Evolutionary conservation across 1,140 invertebrate genomes (phyloP).

Genomic region (Brachionus rotundiformis): DNA sequence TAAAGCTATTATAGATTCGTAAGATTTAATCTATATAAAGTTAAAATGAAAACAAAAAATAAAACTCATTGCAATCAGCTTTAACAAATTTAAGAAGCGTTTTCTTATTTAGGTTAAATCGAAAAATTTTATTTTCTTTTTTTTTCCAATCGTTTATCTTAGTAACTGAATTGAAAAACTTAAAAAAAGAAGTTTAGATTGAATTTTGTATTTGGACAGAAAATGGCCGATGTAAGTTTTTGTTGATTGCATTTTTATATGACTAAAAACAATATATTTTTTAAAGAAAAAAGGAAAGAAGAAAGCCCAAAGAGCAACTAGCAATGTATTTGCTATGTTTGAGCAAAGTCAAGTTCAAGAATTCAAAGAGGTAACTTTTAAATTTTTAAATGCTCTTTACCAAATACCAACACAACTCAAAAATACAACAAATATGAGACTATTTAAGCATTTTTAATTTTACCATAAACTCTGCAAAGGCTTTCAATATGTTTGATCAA

Average conservation of each 20-base stretch:
- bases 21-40: background rate
- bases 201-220: background rate
- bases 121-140: too few relatives aligned
- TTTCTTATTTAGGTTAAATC: too few relatives aligned
- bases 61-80: background rate
- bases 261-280: background rate
- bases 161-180: background rate
- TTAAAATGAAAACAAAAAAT: background rate
- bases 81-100: background rate
- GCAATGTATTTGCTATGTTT: constrained; percentile 62
- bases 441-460: too few relatives aligned
- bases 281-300: constrained; percentile 52
- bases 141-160: background rate
- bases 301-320: constrained; percentile 59
- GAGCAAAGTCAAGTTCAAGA: constrained; percentile 67
- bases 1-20: background rate
- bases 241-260: too few relatives aligned
- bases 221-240: constrained; percentile 33
- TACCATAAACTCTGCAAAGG: constrained; percentile 12
- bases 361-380: constrained; percentile 79
- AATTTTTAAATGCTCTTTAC: background rate
- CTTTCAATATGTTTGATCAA: constrained; percentile 54
- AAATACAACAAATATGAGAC: too few relatives aligned
- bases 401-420: background rate
- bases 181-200: background rate